A percentile compares a stretch with the other conserved stretches of the same genome.
Conservation (phyloP, 2,113 vertebrate genomes). For the Pogonocichla stellata region DNA sequence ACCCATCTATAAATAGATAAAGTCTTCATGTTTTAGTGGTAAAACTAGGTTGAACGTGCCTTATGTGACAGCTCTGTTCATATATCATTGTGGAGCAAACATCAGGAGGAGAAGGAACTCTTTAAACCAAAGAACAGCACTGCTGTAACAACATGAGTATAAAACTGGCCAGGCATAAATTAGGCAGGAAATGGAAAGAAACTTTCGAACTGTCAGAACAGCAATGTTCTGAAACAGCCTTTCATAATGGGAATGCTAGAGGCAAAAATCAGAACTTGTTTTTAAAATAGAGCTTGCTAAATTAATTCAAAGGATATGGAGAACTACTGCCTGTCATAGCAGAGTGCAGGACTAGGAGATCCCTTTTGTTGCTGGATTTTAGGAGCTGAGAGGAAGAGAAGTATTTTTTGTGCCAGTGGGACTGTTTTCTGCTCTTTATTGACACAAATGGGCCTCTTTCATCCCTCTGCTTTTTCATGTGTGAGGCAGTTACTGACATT, state of each 20-base stretch:
- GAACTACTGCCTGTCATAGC: background rate
- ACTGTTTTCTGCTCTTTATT: conserved; percentile 33
- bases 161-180: conserved; percentile 41
- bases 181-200: conserved; percentile 53
- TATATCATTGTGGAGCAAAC: background rate
- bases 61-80: conserved; percentile 20
- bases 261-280: conserved; percentile 56
- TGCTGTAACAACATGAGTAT: background rate
- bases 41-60: conserved; percentile 41
- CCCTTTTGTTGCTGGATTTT: conserved; percentile 39
- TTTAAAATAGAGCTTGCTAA: conserved; percentile 47
- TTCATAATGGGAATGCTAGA: conserved; percentile 56
- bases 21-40: conserved; percentile 6
- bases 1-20: conserved; percentile 1
- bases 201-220: conserved; percentile 41
- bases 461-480: background rate
- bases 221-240: conserved; percentile 41
- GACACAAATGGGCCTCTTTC: conserved; percentile 33
- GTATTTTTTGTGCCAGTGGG: background rate
- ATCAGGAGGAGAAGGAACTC: conserved; percentile 16
- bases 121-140: conserved; percentile 14
- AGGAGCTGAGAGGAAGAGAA: background rate
- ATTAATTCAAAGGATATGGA: conserved; percentile 42
- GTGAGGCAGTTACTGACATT: conserved; percentile 37
- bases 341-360: background rate